These are phyloP conservation scores for Calephelis perditalis DNA, from an alignment of 2,888 invertebrate species.

Conservation along the genomic window DNA sequence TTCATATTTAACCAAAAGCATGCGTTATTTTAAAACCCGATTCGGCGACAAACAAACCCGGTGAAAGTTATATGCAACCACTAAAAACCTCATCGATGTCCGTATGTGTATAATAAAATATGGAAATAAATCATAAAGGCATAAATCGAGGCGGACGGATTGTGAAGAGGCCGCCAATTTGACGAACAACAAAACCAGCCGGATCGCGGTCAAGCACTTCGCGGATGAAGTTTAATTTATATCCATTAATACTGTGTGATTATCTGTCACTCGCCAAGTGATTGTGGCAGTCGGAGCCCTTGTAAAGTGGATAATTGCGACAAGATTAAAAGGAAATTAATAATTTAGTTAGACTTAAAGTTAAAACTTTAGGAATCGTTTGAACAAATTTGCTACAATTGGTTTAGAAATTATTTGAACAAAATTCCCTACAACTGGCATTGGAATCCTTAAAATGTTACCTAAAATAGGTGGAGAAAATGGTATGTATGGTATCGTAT, in stretches of 20 bases:
- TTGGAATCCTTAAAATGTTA: no score
- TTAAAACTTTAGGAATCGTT: no score
- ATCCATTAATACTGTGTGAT: background rate
- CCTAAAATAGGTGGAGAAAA: no score
- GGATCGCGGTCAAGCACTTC: slow-evolving; percentile 2
- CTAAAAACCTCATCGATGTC: background rate
- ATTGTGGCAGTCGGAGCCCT: background rate
- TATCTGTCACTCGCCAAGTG: background rate
- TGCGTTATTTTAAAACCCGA: no score
- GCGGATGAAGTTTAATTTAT: slow-evolving; percentile 9
- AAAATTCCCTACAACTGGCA: no score
- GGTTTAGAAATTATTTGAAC: no score
- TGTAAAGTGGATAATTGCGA: no score
- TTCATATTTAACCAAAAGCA: no score
- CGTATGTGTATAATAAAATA: background rate
- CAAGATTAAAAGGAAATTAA: no score
- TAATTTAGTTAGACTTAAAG: no score
- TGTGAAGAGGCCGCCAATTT: slow-evolving; percentile 18
- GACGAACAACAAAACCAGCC: slow-evolving; percentile 16
- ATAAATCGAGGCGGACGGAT: slow-evolving; percentile 18
- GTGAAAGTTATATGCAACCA: background rate
- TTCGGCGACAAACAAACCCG: background rate
- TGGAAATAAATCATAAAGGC: slow-evolving; percentile 13
- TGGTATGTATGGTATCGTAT: no score
- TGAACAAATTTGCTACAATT: no score